Evolutionary conservation across 2,113 vertebrate genomes (phyloP), one percentile per base, ranked within the genome.

Genomic region (Phodopus roborovskii): DNA sequence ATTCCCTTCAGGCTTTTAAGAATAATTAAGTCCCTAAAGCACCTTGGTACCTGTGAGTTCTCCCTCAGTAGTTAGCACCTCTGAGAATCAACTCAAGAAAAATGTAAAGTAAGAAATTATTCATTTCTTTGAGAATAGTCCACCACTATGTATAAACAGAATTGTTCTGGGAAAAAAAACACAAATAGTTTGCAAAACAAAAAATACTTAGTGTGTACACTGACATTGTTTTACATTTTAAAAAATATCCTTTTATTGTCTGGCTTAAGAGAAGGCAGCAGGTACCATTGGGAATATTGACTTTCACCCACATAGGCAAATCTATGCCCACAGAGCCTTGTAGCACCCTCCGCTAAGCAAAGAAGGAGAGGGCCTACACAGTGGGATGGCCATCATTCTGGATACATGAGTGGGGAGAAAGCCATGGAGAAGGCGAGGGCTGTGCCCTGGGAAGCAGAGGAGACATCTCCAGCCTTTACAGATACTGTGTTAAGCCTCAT

Each of bases 181-280:
- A 92, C 85, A 50, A 48, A 28, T 16, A 53, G 92, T 95, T 95
- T 79, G 24, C 24, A 39, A 96, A 88, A 71, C 53, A 86, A 89
- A 97, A 97, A 94, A 74, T 70, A 88, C 30, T 82, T 95, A 30
- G 53, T 89, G 84, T 90, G 64, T 90, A 94, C 50, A 88, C 36
- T 71, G 58, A 66, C 53, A 68, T 50, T 97, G 39, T 82, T 92
- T 70, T 88, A 77, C 4, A 33, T 85, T 89, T 97, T 70, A 1
- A 58, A 95, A 60, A 88, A 91, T 15, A 13, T 28, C 53, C 36
- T 66, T 92, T 92, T 96, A 77, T 91, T 83, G 50, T 75, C 64
- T 91, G 48, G 20, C 50, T 90, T 96, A 87, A 53, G 22, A 22
- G 3, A 60, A 20, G 28, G 60, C 28, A 33, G 42, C 16, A 48